Evolutionary conservation across 2,113 vertebrate species (phyloP).

Genomic region (Bos indicus): DNA sequence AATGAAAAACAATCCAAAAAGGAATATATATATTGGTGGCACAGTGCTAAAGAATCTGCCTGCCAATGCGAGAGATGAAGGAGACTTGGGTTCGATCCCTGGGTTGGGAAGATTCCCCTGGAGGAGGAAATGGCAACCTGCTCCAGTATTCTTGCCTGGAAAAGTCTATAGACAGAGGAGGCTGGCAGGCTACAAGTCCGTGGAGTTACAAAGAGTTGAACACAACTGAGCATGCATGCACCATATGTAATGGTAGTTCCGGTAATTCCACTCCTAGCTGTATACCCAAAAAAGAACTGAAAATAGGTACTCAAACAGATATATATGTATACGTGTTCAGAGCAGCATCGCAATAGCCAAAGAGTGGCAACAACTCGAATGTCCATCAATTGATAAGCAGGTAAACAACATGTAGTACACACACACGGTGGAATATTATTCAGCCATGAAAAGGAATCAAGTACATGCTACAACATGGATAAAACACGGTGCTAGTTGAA

Average conservation of each 20-base stretch:
- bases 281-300: background rate
- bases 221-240: background rate
- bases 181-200: background rate
- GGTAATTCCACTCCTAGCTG: background rate
- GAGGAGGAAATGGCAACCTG: background rate
- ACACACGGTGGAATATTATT: background rate
- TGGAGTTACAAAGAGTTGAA: background rate
- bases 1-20: background rate
- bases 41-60: background rate
- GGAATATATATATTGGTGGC: background rate
- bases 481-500: background rate
- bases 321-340: background rate
- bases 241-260: background rate
- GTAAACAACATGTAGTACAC: background rate
- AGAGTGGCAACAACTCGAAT: background rate
- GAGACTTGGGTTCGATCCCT: background rate
- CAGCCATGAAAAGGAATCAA: background rate
- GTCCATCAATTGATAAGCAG: background rate
- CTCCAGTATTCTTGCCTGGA: background rate
- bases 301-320: background rate
- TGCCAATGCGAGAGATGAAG: background rate
- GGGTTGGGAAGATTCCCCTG: background rate
- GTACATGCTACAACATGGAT: fast-evolving
- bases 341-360: background rate
- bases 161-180: background rate